Base-by-base conservation (phyloP, 2,113 vertebrate species). In the Piprites chloris region DNA sequence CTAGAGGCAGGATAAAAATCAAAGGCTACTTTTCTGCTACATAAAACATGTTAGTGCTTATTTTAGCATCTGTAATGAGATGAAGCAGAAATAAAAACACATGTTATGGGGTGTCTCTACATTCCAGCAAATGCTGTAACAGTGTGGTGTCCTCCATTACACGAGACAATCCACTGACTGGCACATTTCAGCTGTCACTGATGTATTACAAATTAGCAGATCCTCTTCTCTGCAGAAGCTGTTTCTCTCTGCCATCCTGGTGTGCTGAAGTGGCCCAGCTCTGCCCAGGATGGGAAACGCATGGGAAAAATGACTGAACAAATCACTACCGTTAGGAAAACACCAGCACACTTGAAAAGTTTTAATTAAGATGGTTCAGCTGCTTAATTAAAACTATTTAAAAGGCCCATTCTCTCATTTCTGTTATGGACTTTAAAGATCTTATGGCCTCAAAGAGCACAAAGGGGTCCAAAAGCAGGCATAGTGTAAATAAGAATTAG, bases 21-120 rank as follows among this genome's bases (percentile, higher is more conserved):
- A 92, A 67, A 86, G 72, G 9, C 68, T 91, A 44, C 30, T 96
- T 93, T 95, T 93, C 91, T 93, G 87, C 81, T 88, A 33, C 85
- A 81, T 81, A 90, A 90, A 96, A 53, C 61, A 19, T 6, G n/a
- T 39, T 46, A 72, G 50, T 90, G 75, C 72, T 93, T 91, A 67
- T 93, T 95, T 95, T 72, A 94, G 56, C 82, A 56, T 90, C 78
- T 65, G 63, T 76, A 68, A 81, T 24, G 61, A 90, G 87, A 41
- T 28, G 65, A 56, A 94, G 79, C 72, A 90, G 87, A 95, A 87
- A 91, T 75, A 78, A 90, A 90, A 95, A 88, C 41, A 50, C 18
- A 15, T 11, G 2, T 88, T 84, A 49, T 27, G 68, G 55, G 28
- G 52, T 65, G 85, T 35, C 65, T 88, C 56, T 61, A 61, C 67